Evolutionary conservation across 2,888 invertebrate genomes (phyloP).

Genomic region (Caenorhabditis auriculariae): DNA sequence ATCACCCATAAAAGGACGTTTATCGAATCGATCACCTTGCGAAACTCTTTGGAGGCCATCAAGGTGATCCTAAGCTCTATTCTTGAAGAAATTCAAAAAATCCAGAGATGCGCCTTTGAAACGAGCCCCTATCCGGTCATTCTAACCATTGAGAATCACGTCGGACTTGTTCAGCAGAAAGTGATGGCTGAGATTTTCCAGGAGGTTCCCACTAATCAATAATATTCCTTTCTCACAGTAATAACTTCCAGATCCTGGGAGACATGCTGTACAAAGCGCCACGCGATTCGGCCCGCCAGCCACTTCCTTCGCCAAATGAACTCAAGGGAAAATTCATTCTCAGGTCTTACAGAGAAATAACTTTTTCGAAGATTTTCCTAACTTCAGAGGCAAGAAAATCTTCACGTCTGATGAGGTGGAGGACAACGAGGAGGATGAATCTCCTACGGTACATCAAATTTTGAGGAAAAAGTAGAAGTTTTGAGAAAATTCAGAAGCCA

Average conservation of each 20-base stretch:
- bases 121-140: constrained; percentile 66
- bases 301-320: constrained; percentile 59
- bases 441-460: constrained; percentile 24
- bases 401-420: constrained; percentile 38
- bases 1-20: constrained; percentile 71
- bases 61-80: constrained; percentile 38
- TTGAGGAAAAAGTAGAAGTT: not conserved
- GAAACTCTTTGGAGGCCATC: constrained; percentile 67
- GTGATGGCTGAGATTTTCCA: constrained; percentile 66
- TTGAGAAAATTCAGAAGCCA: not conserved
- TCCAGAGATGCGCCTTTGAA: constrained; percentile 66
- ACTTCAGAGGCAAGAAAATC: constrained; percentile 41
- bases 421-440: constrained; percentile 42
- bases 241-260: constrained; percentile 63
- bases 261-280: constrained; percentile 66
- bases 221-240: not conserved
- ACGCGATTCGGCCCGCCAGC: constrained; percentile 63
- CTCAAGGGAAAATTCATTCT: constrained; percentile 59
- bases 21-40: constrained; percentile 59
- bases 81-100: not conserved
- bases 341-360: constrained; percentile 20
- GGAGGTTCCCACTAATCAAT: constrained; percentile 27
- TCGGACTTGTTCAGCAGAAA: constrained; percentile 64
- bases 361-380: not conserved
- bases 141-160: constrained; percentile 69